Evolutionary conservation across 2,888 invertebrate species (phyloP).

Genomic region (Pheosia gnoma): DNA sequence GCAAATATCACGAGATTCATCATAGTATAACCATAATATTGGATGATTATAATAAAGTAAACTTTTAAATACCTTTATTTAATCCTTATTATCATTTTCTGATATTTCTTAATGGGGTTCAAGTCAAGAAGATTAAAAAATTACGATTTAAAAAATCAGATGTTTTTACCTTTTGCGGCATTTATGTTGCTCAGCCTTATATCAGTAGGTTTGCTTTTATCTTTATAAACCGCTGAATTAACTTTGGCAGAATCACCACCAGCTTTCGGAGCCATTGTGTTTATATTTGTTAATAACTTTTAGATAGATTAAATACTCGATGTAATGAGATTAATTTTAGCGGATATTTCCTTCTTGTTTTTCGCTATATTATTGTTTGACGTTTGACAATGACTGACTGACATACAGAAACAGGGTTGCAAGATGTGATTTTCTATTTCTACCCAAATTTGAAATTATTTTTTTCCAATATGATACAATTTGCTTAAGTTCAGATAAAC

Average conservation of each 20-base stretch:
- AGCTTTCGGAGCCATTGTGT: slow-evolving; percentile 77
- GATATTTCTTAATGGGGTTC: neutral
- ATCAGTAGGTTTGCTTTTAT: slow-evolving; percentile 97
- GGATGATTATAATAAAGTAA: too few species aligned
- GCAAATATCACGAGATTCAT: neutral
- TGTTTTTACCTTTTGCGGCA: slow-evolving; percentile 96
- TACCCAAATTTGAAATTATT: too few species aligned
- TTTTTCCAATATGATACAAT: too few species aligned
- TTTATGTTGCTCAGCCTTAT: slow-evolving; percentile 97
- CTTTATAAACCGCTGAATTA: slow-evolving; percentile 89
- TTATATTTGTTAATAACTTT: slow-evolving; percentile 12
- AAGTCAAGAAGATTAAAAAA: slow-evolving; percentile 12
- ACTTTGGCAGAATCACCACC: slow-evolving; percentile 76
- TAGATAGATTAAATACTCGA: slow-evolving; percentile 27
- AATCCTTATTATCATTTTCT: slow-evolving; percentile 5
- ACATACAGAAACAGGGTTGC: too few species aligned
- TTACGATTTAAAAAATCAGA: slow-evolving; percentile 40
- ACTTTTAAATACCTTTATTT: neutral
- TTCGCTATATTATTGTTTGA: neutral
- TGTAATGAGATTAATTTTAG: slow-evolving; percentile 40
- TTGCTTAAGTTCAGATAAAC: too few species aligned
- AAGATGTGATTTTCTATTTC: too few species aligned
- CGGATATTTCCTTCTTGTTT: neutral
- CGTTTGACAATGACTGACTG: too few species aligned
- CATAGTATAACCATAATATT: neutral